phyloP scores from a whole-genome alignment of 2,113 vertebrate genomes.

The Amphilophus citrinellus region DNA sequence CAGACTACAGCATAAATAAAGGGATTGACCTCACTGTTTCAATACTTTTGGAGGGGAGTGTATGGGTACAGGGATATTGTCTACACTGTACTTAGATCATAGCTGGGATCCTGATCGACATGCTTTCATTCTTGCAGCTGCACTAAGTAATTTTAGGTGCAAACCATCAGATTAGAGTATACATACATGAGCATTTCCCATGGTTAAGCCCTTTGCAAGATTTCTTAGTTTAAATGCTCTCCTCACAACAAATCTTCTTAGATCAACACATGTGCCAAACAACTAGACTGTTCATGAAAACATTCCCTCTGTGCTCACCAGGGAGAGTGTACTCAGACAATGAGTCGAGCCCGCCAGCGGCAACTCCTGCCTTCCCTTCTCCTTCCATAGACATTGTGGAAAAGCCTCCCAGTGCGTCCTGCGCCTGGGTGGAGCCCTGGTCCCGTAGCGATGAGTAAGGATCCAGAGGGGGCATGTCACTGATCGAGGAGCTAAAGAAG shows the following conservation, averaged over 20 bases:
- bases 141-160: background rate
- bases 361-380: constrained; percentile 60
- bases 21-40: too few species aligned
- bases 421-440: constrained; percentile 82
- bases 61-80: background rate
- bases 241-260: background rate
- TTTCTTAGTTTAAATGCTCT: background rate
- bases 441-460: constrained; percentile 82
- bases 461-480: constrained; percentile 81
- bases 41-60: too few species aligned
- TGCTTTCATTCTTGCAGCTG: background rate
- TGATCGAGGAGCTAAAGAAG: constrained; percentile 80
- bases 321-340: constrained; percentile 84
- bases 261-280: background rate
- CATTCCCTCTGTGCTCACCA: constrained; percentile 62
- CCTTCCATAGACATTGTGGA: constrained; percentile 72
- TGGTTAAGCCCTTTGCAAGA: background rate
- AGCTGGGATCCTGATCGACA: background rate
- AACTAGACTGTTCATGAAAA: background rate
- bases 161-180: background rate
- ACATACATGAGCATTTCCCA: background rate
- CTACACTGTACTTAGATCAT: background rate
- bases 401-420: constrained; percentile 89
- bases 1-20: too few species aligned
- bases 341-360: constrained; percentile 76